phyloP scores from a whole-genome alignment of 2,888 invertebrate species.

The Merodon equestris region DNA sequence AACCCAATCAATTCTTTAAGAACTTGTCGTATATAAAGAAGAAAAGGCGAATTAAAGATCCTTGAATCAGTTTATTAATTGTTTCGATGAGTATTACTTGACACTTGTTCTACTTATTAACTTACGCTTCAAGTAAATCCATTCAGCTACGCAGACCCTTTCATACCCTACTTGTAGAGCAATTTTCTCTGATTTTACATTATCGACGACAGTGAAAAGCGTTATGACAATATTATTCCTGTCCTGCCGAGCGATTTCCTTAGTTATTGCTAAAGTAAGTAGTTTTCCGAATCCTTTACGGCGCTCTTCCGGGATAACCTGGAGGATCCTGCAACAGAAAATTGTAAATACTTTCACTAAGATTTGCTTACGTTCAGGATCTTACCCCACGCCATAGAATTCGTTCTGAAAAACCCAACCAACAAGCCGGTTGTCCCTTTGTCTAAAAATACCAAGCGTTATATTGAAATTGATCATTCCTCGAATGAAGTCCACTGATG shows the following conservation, averaged over 20 bases:
- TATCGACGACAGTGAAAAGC: slow-evolving; percentile 73
- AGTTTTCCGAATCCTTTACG: slow-evolving; percentile 73
- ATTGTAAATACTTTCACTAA: neutral
- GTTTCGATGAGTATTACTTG: no score
- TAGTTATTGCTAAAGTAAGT: slow-evolving; percentile 71
- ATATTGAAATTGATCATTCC: slow-evolving; percentile 72
- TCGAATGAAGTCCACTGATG: slow-evolving; percentile 72
- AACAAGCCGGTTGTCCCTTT: slow-evolving; percentile 70
- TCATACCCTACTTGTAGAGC: slow-evolving; percentile 72
- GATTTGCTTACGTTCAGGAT: neutral
- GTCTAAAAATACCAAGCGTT: slow-evolving; percentile 72
- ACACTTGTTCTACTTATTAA: no score
- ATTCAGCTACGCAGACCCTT: slow-evolving; percentile 71
- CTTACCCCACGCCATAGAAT: slow-evolving; percentile 74
- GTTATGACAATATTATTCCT: slow-evolving; percentile 69
- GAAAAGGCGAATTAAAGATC: no score
- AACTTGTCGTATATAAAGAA: no score
- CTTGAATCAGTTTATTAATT: no score
- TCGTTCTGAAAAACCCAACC: slow-evolving; percentile 77
- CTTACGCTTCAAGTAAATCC: slow-evolving; percentile 72
- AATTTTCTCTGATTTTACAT: slow-evolving; percentile 73
- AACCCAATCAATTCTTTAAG: no score
- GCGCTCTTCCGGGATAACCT: slow-evolving; percentile 73
- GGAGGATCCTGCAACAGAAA: slow-evolving; percentile 71
- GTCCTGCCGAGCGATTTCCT: slow-evolving; percentile 70